Base-by-base conservation (phyloP, 2,113 vertebrate species). In the Myodes glareolus region DNA sequence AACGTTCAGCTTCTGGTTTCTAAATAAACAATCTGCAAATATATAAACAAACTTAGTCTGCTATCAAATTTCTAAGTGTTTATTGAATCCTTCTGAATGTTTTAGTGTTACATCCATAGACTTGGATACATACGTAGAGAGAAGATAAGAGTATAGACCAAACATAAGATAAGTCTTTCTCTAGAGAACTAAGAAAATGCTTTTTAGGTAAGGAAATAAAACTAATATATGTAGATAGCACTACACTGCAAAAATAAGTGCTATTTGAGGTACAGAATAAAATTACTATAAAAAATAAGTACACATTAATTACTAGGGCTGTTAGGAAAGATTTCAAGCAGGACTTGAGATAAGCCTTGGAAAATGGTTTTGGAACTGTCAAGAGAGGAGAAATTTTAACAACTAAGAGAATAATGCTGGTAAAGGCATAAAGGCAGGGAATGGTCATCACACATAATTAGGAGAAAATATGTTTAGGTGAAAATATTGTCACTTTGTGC, bases 151-250 rank as follows among this genome's bases (percentile, higher is more conserved):
- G 14, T 75, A 78, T 33, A 75, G 23, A 0, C 45, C 50, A 96
- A 94, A 93, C 63, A n/a, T 21, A 91, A 96, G 72, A n/a, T 21
- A 91, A 96, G 72, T 85, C 42, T 94, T 97, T 76, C 55, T 70
- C 39, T 42, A 90, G 23, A 94, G 73, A 95, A 61, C 61, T 78
- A 94, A 78, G 75, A 97, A 47, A 92, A 85, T 85, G 50, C 61
- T 96, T 95, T 92, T 42, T 76, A 94, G 68, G 45, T 80, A 50
- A 96, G 70, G 36, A 95, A 95, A 96, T 94, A 90, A 97, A 94
- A 94, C 68, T 55, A 92, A 94, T 84, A 96, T n/a, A 94, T 19
- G 39, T 29, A 96, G 21, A 27, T 0, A 92, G 68, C 33, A 91
- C 80, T 52, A 93, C 0, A 92, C 21, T 70, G 93, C 23, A 84